phyloP scores from a whole-genome alignment of 2,113 vertebrate genomes.

The Tetrao urogallus region DNA sequence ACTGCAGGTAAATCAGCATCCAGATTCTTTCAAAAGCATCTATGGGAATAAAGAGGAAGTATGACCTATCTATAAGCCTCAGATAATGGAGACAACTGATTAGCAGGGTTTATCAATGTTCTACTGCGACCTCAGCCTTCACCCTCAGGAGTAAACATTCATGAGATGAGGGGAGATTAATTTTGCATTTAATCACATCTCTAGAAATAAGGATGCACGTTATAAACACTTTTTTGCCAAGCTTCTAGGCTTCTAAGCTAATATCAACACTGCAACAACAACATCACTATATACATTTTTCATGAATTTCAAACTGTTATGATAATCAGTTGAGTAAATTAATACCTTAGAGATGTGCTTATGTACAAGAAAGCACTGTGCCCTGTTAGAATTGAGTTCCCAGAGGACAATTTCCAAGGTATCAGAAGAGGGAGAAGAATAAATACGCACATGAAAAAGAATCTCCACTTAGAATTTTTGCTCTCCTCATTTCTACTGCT shows the following conservation, averaged over 20 bases:
- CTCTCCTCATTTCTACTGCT: not conserved
- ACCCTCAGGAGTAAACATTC: not conserved
- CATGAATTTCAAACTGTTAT: not conserved
- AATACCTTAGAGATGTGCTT: slow-evolving; percentile 69
- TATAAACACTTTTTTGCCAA: slow-evolving; percentile 33
- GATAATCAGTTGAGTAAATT: slow-evolving; percentile 61
- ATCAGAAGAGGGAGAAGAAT: slow-evolving; percentile 22
- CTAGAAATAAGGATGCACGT: not conserved
- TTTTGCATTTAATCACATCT: not conserved
- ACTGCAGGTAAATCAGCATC: not conserved
- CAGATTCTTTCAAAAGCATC: not conserved
- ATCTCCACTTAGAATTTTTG: not conserved
- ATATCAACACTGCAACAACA: not conserved
- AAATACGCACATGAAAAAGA: slow-evolving; percentile 33
- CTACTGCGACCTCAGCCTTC: not conserved
- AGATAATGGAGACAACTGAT: not conserved
- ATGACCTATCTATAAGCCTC: not conserved
- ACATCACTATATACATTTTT: not conserved
- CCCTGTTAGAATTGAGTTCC: slow-evolving; percentile 38
- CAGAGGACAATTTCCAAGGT: slow-evolving; percentile 45
- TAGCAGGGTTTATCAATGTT: not conserved
- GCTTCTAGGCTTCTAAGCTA: slow-evolving; percentile 36
- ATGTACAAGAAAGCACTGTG: slow-evolving; percentile 41
- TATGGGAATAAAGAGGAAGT: not conserved
- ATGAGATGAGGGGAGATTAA: not conserved